Base-by-base conservation (phyloP, 2,888 invertebrate species). In the Petrolisthes manimaculis region DNA sequence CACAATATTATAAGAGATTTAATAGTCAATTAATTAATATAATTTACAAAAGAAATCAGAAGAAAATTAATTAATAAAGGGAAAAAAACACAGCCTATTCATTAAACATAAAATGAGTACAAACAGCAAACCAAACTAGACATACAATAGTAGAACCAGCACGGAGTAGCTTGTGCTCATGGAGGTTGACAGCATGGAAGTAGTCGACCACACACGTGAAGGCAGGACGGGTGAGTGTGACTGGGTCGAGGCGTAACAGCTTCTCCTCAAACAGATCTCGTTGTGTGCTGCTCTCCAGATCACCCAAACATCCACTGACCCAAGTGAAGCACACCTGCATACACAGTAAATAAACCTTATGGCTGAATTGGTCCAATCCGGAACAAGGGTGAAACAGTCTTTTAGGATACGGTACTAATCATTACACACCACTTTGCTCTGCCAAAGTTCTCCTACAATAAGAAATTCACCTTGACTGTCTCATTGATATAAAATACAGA, bases 241-340 rank as follows among this genome's bases (percentile, higher is more conserved):
- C 91, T 3, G 94, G 93, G 88, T 94, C 93, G 24, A 93, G 91
- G 74, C 92, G 92, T 53, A 94, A 92, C 5, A 94, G 92, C 90
- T 94, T 93, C 91, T 94, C 93, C 91, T 93, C 92, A 91, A 94
- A 94, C 56, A 94, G 92, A 89, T 93, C 93, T 55, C 92, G 92
- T 91, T 93, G 93, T 0, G 93, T 93, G 56, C 93, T 93, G 81
- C 92, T 92, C 88, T 93, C 93, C 87, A 94, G 91, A 91, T 94
- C 94, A 86, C 92, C 92, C 53, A 93, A 91, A 55, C 94, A 93
- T 88, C 92, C 92, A 83, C 92, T 93, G 91, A 94, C 94, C 94
- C 94, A 94, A 79, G 93, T 93, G 91, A 93, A 94, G 89, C 94
- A 93, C 4, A 92, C 93, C 93, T 93, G 91, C 12, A 51, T 3